Percentiles rank a stretch among this genome's conserved stretches.
Conservation (phyloP, 2,888 invertebrate species). For the Seladonia tumulorum region DNA sequence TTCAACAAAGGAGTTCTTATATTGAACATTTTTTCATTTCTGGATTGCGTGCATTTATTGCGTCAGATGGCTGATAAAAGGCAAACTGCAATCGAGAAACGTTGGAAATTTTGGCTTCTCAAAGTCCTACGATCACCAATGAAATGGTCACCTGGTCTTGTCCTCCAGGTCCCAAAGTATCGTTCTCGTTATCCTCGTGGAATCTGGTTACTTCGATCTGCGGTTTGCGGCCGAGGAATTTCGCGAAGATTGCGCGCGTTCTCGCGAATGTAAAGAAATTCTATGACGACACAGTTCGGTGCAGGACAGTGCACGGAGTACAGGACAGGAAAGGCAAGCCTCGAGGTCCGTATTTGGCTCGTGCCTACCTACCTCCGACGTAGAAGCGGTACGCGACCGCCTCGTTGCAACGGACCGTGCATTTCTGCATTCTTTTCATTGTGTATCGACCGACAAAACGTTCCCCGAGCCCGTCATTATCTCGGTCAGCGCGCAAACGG, state of each 20-base stretch:
- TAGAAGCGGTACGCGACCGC: constrained; percentile 13
- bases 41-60: no score
- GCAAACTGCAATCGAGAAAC: no score
- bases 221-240: not conserved
- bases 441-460: constrained; percentile 37
- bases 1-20: no score
- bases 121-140: no score
- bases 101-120: no score
- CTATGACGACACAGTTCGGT: not conserved
- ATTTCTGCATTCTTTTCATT: constrained; percentile 43
- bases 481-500: constrained; percentile 51
- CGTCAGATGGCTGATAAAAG: no score
- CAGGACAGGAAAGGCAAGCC: not conserved
- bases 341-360: constrained; percentile 68
- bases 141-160: no score
- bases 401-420: constrained; percentile 31
- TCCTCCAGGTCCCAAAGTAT: no score
- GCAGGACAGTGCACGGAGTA: no score
- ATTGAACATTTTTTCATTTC: no score
- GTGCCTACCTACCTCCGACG: constrained; percentile 63
- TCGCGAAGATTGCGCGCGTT: not conserved
- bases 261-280: not conserved
- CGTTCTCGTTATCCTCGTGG: no score
- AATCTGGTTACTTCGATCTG: no score
- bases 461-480: constrained; percentile 48